phyloP scores from a whole-genome alignment of 2,888 invertebrate species.

The Xylophagus ater region DNA sequence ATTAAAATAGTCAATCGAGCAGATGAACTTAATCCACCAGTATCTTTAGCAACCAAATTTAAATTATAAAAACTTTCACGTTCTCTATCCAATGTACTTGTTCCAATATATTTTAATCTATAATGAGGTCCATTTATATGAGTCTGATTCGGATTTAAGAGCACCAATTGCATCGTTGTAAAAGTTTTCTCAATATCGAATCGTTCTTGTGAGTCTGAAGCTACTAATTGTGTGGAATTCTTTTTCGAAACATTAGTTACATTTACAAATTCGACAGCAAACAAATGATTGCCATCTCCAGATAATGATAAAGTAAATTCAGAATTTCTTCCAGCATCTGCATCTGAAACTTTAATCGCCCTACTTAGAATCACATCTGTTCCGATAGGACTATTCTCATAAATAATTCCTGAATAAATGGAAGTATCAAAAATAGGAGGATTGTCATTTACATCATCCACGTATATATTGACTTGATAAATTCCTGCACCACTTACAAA shows the following conservation, averaged over 20 bases:
- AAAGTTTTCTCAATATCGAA: conserved; percentile 36
- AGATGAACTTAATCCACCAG: conserved; percentile 63
- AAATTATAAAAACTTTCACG: conserved; percentile 55
- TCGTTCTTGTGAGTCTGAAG: conserved; percentile 34
- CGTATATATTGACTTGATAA: conserved; percentile 66
- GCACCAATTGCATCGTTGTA: conserved; percentile 32
- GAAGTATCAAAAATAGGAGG: conserved; percentile 64
- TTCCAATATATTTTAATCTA: conserved; percentile 31
- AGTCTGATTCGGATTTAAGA: conserved; percentile 31
- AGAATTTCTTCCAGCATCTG: conserved; percentile 57
- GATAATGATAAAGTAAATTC: conserved; percentile 56
- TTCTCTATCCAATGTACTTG: conserved; percentile 58
- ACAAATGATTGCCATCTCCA: conserved; percentile 66
- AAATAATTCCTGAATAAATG: conserved; percentile 63
- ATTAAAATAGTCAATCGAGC: conserved; percentile 59
- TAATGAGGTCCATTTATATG: conserved; percentile 30
- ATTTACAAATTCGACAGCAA: conserved; percentile 47
- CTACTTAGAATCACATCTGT: conserved; percentile 59
- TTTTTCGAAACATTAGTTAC: conserved; percentile 36
- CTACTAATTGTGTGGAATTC: conserved; percentile 18
- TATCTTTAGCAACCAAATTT: conserved; percentile 63
- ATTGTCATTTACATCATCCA: conserved; percentile 82
- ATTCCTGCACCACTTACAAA: conserved; percentile 58
- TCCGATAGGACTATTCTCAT: conserved; percentile 62
- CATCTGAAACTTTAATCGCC: conserved; percentile 59